Percentiles rank a stretch among this genome's conserved stretches.
These are phyloP conservation scores for Syngnathoides biaculeatus DNA, from an alignment of 2,113 vertebrate species.

Conservation along the genomic window DNA sequence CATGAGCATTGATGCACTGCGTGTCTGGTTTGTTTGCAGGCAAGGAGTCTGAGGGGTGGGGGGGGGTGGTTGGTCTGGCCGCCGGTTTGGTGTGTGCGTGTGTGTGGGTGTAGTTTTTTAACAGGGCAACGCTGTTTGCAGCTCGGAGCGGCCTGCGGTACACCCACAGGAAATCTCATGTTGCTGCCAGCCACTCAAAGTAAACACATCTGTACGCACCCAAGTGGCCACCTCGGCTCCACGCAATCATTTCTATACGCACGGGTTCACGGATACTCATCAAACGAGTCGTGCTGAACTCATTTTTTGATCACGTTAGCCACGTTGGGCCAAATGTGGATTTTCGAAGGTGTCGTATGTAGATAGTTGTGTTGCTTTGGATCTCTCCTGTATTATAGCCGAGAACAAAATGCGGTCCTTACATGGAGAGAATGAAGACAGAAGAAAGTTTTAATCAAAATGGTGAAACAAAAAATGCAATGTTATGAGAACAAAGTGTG, in stretches of 20 bases:
- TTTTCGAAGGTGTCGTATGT: not conserved
- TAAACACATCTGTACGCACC: slow-evolving; percentile 65
- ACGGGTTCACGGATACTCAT: not conserved
- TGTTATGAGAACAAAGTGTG: too few species aligned
- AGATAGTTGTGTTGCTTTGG: not conserved
- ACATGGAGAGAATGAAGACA: too few species aligned
- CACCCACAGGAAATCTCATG: slow-evolving; percentile 69
- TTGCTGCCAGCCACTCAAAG: slow-evolving; percentile 67
- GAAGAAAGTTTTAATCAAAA: not conserved
- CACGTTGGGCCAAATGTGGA: not conserved
- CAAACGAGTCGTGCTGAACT: slow-evolving; percentile 7
- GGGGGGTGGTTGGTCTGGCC: not conserved
- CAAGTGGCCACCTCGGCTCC: slow-evolving; percentile 40
- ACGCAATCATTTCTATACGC: slow-evolving; percentile 6
- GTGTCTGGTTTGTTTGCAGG: slow-evolving; percentile 22
- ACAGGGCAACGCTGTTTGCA: slow-evolving; percentile 47
- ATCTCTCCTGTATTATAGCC: not conserved
- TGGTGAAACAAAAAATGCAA: too few species aligned
- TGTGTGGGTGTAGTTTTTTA: slow-evolving; percentile 21
- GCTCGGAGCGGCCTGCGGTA: slow-evolving; percentile 44
- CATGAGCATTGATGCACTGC: slow-evolving; percentile 6
- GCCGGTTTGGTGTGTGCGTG: slow-evolving; percentile 12
- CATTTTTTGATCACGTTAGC: slow-evolving; percentile 1
- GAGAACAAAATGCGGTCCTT: not conserved
- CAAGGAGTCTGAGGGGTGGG: not conserved